A percentile compares a stretch with the other conserved stretches of the same genome.
phyloP scores from a whole-genome alignment of 2,888 invertebrate species.

The Habroteleia sp. region DNA sequence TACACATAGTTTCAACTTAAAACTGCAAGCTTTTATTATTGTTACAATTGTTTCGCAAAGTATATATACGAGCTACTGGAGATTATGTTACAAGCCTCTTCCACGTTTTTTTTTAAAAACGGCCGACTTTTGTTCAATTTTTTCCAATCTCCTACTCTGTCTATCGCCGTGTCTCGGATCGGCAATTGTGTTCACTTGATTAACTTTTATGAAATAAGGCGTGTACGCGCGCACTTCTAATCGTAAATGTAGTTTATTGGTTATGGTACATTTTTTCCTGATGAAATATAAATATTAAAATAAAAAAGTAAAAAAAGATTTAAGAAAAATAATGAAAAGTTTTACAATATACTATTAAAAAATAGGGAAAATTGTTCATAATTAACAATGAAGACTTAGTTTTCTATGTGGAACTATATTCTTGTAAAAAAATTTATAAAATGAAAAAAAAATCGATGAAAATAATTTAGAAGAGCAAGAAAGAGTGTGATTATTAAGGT shows the following conservation, averaged over 20 bases:
- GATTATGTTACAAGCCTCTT: conserved; percentile 37
- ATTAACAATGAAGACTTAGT: conserved; percentile 78
- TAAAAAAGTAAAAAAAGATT: conserved; percentile 10
- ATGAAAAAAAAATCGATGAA: conserved; percentile 30
- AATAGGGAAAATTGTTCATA: conserved; percentile 70
- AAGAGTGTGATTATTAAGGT: conserved; percentile 40
- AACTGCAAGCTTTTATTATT: conserved; percentile 45
- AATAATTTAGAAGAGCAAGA: conserved; percentile 27
- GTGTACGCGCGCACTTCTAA: conserved; percentile 24
- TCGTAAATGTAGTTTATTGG: conserved; percentile 60
- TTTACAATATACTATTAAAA: conserved; percentile 67
- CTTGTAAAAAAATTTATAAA: conserved; percentile 71
- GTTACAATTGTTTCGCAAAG: conserved; percentile 17
- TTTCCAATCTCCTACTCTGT: conserved; percentile 15
- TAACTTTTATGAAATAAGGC: conserved; percentile 44
- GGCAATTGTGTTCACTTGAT: conserved; percentile 71
- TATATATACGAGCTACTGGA: conserved; percentile 10
- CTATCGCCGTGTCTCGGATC: conserved; percentile 23
- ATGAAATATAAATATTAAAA: conserved; percentile 30
- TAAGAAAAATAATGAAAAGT: conserved; percentile 42
- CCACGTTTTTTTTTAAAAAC: conserved; percentile 25
- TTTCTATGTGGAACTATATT: conserved; percentile 80
- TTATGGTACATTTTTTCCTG: conserved; percentile 70
- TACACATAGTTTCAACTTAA: conserved; percentile 8
- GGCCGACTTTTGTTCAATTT: conserved; percentile 26